These are phyloP conservation scores for Scartelaos histophorus DNA, from an alignment of 2,113 vertebrate genomes.

Conservation along the genomic window DNA sequence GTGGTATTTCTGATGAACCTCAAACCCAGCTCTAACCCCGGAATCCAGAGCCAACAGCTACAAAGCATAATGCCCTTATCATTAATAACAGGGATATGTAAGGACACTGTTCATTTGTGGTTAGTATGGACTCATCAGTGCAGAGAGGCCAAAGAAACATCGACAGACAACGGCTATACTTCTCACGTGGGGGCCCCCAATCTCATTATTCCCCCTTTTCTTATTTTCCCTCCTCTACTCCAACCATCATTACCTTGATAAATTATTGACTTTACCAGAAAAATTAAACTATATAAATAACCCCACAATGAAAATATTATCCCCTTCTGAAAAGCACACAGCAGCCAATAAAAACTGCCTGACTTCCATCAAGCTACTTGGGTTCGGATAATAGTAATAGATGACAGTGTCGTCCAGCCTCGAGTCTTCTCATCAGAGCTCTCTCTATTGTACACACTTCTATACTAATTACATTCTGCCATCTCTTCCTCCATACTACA, in stretches of 20 bases:
- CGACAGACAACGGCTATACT: conserved; percentile 39
- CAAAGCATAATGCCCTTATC: conserved; percentile 52
- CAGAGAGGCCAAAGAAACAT: conserved; percentile 35
- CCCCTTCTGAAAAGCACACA: conserved; percentile 56
- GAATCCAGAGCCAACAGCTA: conserved; percentile 54
- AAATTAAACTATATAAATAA: conserved; percentile 77
- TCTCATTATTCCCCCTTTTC: conserved; percentile 63
- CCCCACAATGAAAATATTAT: conserved; percentile 75
- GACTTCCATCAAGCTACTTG: conserved; percentile 75
- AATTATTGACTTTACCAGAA: conserved; percentile 75
- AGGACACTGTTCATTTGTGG: conserved; percentile 27
- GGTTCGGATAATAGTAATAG: conserved; percentile 49
- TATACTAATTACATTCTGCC: conserved; percentile 30
- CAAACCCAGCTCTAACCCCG: conserved; percentile 42
- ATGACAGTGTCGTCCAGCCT: conserved; percentile 48
- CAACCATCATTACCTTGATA: conserved; percentile 74
- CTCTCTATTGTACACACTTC: conserved; percentile 25
- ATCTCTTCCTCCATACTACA: conserved; percentile 33
- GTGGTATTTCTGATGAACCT: conserved; percentile 36
- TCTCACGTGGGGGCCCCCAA: conserved; percentile 39
- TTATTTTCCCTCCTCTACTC: conserved; percentile 66
- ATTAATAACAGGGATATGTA: conserved; percentile 38
- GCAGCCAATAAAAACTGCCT: conserved; percentile 75
- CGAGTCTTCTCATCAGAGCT: conserved; percentile 42
- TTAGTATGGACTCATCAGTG: conserved; percentile 30